Conservation (phyloP, 2,113 vertebrate species). For the Cryptotis parvus region DNA sequence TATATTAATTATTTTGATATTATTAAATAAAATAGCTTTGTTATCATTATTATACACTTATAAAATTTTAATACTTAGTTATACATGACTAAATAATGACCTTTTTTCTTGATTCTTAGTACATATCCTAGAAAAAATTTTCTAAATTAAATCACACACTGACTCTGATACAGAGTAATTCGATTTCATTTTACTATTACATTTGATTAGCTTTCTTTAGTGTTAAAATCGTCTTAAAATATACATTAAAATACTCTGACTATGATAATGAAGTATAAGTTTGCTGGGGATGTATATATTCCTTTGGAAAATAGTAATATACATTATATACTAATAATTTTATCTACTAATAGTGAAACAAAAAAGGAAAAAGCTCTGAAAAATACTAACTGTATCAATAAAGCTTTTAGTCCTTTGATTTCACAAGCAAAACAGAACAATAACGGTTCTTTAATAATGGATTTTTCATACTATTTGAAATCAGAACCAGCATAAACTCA, state of each 20-base stretch:
- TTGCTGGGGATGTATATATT: conserved; percentile 40
- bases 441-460: not conserved
- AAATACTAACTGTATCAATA: not conserved
- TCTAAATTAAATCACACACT: conserved; percentile 42
- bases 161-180: not conserved
- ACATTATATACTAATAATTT: conserved; percentile 12
- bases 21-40: not conserved
- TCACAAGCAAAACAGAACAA: not conserved
- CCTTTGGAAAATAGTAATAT: not conserved
- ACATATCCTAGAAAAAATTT: conserved; percentile 40
- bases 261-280: conserved; percentile 60
- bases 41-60: not conserved
- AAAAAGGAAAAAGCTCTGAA: conserved; percentile 4
- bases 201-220: no score
- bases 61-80: not conserved
- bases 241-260: conserved; percentile 18
- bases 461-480: not conserved
- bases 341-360: not conserved
- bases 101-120: not conserved
- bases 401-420: conserved; percentile 18
- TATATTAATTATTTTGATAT: not conserved
- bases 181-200: conserved; percentile 24
- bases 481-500: not conserved
- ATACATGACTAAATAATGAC: not conserved
- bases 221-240: conserved; percentile 48